Conservation (phyloP, 2,113 vertebrate species). For the Cyanistes caeruleus region DNA sequence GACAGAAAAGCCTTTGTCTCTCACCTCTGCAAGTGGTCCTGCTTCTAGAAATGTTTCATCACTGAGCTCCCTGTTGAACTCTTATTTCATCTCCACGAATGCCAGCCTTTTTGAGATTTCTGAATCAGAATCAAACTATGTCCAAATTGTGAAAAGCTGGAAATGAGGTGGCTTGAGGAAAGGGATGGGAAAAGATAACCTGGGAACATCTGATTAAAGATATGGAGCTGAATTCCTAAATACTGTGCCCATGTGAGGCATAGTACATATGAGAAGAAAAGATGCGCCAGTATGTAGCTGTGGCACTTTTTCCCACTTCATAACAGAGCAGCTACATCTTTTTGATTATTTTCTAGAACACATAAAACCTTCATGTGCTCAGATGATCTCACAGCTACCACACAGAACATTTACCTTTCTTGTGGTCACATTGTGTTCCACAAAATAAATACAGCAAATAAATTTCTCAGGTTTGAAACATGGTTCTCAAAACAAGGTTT, state of each 20-base stretch:
- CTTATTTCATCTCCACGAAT: neutral
- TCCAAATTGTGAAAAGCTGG: neutral
- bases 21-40: neutral
- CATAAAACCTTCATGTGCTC: neutral
- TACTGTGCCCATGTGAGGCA: neutral
- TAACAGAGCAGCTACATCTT: neutral
- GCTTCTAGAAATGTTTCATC: neutral
- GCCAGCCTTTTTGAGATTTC: neutral
- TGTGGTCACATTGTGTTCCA: fast-evolving
- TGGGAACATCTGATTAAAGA: neutral
- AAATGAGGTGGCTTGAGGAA: neutral
- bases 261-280: neutral
- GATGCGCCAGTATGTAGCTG: neutral
- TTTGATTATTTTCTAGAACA: neutral
- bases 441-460: neutral
- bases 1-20: neutral
- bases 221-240: neutral
- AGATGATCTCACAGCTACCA: neutral
- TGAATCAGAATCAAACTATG: neutral
- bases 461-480: neutral
- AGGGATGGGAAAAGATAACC: neutral
- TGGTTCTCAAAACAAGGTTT: neutral
- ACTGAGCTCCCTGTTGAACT: neutral
- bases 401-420: neutral
- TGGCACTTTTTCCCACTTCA: neutral